phyloP scores from a whole-genome alignment of 2,113 vertebrate species.

The Podarcis raffonei region DNA sequence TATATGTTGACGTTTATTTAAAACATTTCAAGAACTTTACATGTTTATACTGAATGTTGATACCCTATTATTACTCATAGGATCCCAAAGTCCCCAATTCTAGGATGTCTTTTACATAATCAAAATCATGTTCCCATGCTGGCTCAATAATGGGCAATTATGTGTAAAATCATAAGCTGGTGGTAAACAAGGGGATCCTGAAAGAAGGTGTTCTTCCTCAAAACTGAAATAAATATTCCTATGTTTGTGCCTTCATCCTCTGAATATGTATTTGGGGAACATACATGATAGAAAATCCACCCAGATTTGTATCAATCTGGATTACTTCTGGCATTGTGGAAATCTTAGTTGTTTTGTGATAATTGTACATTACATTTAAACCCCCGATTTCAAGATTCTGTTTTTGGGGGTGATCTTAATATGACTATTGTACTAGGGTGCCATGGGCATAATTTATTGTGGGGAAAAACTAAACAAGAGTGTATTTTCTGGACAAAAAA shows the following conservation, averaged over 20 bases:
- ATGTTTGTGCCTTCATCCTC: neutral
- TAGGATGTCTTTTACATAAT: neutral
- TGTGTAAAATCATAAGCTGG: neutral
- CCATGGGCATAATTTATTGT: neutral
- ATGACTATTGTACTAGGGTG: neutral
- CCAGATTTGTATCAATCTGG: neutral
- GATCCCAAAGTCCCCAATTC: neutral
- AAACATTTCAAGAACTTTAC: conserved; percentile 16
- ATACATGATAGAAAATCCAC: neutral
- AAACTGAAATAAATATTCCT: neutral
- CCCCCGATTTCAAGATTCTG: neutral
- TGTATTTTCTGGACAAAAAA: no score
- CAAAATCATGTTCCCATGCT: neutral
- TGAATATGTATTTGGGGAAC: neutral
- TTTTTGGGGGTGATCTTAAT: neutral
- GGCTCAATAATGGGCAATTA: neutral
- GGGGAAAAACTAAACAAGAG: no score
- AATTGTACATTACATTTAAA: neutral
- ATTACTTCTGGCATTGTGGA: neutral
- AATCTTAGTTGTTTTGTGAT: neutral
- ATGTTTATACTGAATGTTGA: neutral
- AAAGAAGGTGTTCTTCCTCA: neutral
- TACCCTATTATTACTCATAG: neutral
- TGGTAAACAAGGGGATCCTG: neutral
- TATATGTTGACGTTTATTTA: conserved; percentile 23